Base-by-base conservation (phyloP, 2,888 invertebrate genomes). In the Rutpela maculata region DNA sequence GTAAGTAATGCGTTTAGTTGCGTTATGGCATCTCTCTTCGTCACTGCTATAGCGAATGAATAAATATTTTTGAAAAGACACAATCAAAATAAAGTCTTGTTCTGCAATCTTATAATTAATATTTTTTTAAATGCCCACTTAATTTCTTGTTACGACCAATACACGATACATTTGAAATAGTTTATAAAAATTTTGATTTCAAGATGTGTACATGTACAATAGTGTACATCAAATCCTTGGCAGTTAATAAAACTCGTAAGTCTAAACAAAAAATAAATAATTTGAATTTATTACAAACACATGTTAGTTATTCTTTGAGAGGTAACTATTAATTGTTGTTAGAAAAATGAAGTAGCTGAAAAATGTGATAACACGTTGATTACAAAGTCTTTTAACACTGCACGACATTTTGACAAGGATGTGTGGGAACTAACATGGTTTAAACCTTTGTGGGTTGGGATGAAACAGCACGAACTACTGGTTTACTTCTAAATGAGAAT, bases 351-450 rank as follows among this genome's bases (percentile, higher is more conserved):
- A 77, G 79, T 76, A 82, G 80, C 81, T 70, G 75, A 77, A 75
- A 80, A 81, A 78, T 68, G 74, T 80, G 83, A 82, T 82, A 81
- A 83, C 79, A 81, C 75, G 76, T 81, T 80, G 82, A 84, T 84
- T 83, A 84, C 80, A 76, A 80, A 84, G 80, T 83, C 84, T 81
- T 82, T 85, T 83, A 85, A 81, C 85, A 80, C 80, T 76, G 73
- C 77, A 80, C 83, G 82, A 85, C 84, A 85, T 85, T 86, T 84
- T 84, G 85, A 85, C 84, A 84, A 73, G 78, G 75, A 74, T 78
- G 81, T 80, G 84, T 86, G 85, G 85, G 85, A 84, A 84, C 81
- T 69, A 80, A 84, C 81, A 81, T 78, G 80, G 75, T 68, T 75
- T 81, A 76, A 74, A 78, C 76, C 76, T 80, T 78, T 76, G 82